Evolutionary conservation across 2,888 invertebrate genomes (phyloP).

Genomic region (Cheilosia soror): DNA sequence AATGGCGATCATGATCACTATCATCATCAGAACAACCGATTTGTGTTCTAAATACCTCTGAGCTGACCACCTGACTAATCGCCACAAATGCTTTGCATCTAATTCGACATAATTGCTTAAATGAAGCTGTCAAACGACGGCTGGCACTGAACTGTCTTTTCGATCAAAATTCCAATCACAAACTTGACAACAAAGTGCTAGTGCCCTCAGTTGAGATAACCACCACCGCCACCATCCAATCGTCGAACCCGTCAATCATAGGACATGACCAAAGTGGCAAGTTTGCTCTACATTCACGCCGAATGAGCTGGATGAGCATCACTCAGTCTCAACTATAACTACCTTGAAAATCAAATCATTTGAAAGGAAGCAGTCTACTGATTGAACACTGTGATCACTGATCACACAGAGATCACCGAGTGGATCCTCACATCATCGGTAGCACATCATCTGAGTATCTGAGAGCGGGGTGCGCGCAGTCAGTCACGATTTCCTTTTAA

Average conservation of each 20-base stretch:
- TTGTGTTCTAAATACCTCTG: slow-evolving; percentile 23
- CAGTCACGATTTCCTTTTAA: slow-evolving; percentile 71
- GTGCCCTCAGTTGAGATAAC: slow-evolving; percentile 50
- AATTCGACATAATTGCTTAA: slow-evolving; percentile 64
- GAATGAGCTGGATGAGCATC: not conserved
- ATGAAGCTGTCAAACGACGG: slow-evolving; percentile 64
- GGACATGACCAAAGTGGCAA: slow-evolving; percentile 39
- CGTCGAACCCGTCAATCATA: slow-evolving; percentile 5
- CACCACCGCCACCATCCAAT: not conserved
- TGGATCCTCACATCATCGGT: slow-evolving; percentile 15
- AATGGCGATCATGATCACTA: slow-evolving; percentile 17
- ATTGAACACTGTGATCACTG: slow-evolving; percentile 22
- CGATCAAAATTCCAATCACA: slow-evolving; percentile 68
- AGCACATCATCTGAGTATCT: slow-evolving; percentile 30
- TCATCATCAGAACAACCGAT: slow-evolving; percentile 19
- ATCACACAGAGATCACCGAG: slow-evolving; percentile 13
- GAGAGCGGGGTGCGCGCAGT: slow-evolving; percentile 1
- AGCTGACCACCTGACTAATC: slow-evolving; percentile 34
- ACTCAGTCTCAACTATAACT: not conserved
- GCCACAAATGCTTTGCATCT: slow-evolving; percentile 40
- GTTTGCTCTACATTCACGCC: slow-evolving; percentile 32
- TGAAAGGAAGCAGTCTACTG: slow-evolving; percentile 22
- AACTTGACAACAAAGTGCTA: slow-evolving; percentile 65
- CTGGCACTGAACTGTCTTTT: slow-evolving; percentile 28
- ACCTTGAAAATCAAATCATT: slow-evolving; percentile 34